Base-by-base conservation (phyloP, 1,140 invertebrate species). In the Microplitis mediator region DNA sequence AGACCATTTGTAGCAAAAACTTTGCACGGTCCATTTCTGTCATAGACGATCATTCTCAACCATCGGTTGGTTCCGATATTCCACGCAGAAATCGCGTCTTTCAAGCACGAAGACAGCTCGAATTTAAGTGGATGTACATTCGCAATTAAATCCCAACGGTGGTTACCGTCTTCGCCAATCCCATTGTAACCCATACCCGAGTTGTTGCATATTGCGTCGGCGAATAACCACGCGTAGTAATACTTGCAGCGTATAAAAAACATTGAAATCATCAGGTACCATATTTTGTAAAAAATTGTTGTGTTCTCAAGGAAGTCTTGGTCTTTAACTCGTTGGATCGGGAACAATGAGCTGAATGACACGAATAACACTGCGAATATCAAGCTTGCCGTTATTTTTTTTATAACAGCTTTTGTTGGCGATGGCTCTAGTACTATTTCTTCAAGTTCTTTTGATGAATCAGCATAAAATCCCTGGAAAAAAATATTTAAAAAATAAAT, bases 201-300 rank as follows among this genome's bases (percentile, higher is more conserved):
- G 80, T 96, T 94, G 84, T 98, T 98, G 83, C 95, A 98, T 76
- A 98, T 94, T 0, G 95, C 94, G 85, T 99, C 97, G 8, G 95
- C 95, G 60, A 98, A 88, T 45, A 95, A 89, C 97, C 97, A 99
- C 3, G 97, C 98, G 83, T 97, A 95, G 86, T 99, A 99, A 88
- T 99, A 99, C 87, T 98, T 98, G 81, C 93, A 93, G 72, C 96
- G 90, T 70, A 93, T 91, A 50, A 94, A 86, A 75, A 94, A 90
- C 34, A 95, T 95, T 16, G 91, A 89, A 51, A 95, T 85, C 78
- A 93, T 90, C 71, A 97, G 88, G 86, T 94, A 98, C 88, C 92
- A 91, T 35, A 93, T 86, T 83, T 93, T 91, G 75, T 93, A 92
- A 4, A 89, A 36, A 31, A 93, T 83, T 9, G 87, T 88, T 13